Evolutionary conservation across 2,888 invertebrate genomes (phyloP).

Genomic region (Nomada fucata): DNA sequence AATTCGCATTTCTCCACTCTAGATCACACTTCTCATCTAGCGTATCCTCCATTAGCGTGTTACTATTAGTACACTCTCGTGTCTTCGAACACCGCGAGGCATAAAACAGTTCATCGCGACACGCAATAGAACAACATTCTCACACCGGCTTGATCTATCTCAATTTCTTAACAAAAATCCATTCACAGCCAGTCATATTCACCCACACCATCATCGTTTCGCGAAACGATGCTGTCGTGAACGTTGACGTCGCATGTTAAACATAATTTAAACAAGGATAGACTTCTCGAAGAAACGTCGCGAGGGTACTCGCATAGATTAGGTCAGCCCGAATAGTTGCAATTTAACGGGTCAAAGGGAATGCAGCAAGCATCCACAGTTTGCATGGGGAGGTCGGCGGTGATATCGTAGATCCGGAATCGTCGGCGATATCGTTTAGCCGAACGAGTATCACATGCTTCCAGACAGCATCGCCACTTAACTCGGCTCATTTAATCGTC

Average conservation of each 20-base stretch:
- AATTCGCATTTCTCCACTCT: slow-evolving; percentile 28
- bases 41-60: slow-evolving; percentile 30
- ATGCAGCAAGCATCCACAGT: slow-evolving; percentile 55
- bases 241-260: not conserved
- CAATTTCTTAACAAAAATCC: not conserved
- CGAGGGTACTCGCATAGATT: not conserved
- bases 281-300: no score
- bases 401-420: slow-evolving; percentile 22
- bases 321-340: not conserved
- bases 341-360: slow-evolving; percentile 15
- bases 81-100: slow-evolving; percentile 29
- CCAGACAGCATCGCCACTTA: slow-evolving; percentile 31
- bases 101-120: slow-evolving; percentile 1
- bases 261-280: not conserved
- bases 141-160: not conserved
- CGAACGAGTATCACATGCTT: slow-evolving; percentile 10
- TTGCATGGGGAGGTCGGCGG: slow-evolving; percentile 62
- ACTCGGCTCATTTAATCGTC: slow-evolving; percentile 55
- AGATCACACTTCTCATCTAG: slow-evolving; percentile 42
- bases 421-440: slow-evolving; percentile 24
- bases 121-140: slow-evolving; percentile 3
- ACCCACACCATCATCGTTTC: not conserved
- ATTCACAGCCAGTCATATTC: not conserved
- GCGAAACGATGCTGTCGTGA: no score
- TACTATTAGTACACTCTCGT: slow-evolving; percentile 25